These are phyloP conservation scores for Podabrus alpinus DNA, from an alignment of 2,888 invertebrate genomes.

Conservation along the genomic window DNA sequence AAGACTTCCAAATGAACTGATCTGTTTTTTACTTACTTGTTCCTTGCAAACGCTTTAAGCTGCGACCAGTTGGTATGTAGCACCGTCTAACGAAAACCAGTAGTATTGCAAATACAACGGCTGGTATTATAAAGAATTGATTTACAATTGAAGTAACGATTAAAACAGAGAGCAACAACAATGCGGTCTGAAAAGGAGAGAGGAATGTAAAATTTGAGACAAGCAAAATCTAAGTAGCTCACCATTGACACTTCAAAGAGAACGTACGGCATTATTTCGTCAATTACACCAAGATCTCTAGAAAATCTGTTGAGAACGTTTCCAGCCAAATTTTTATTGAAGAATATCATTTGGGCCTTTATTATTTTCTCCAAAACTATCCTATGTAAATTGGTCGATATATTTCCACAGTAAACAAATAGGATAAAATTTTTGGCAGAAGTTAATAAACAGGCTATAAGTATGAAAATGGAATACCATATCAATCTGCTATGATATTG, in stretches of 20 bases:
- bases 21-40: slow-evolving; percentile 58
- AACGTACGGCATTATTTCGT: slow-evolving; percentile 35
- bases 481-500: neutral
- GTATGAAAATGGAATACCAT: neutral
- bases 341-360: slow-evolving; percentile 35
- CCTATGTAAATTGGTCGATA: slow-evolving; percentile 36
- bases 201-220: neutral
- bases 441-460: neutral
- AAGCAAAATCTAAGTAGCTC: too few species aligned
- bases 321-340: slow-evolving; percentile 32
- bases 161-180: slow-evolving; percentile 42
- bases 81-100: slow-evolving; percentile 66
- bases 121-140: slow-evolving; percentile 68
- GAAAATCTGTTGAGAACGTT: slow-evolving; percentile 39
- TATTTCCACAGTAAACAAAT: slow-evolving; percentile 37
- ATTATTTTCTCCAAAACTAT: slow-evolving; percentile 31
- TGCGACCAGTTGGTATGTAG: slow-evolving; percentile 76
- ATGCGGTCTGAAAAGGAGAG: neutral
- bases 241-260: slow-evolving; percentile 31
- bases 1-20: neutral
- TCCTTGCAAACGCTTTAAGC: slow-evolving; percentile 72
- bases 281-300: slow-evolving; percentile 36
- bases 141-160: slow-evolving; percentile 73
- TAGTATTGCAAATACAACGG: slow-evolving; percentile 63
- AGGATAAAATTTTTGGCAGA: slow-evolving; percentile 35